These are phyloP conservation scores for Phengaris arion DNA, from an alignment of 2,888 invertebrate genomes.

Conservation along the genomic window DNA sequence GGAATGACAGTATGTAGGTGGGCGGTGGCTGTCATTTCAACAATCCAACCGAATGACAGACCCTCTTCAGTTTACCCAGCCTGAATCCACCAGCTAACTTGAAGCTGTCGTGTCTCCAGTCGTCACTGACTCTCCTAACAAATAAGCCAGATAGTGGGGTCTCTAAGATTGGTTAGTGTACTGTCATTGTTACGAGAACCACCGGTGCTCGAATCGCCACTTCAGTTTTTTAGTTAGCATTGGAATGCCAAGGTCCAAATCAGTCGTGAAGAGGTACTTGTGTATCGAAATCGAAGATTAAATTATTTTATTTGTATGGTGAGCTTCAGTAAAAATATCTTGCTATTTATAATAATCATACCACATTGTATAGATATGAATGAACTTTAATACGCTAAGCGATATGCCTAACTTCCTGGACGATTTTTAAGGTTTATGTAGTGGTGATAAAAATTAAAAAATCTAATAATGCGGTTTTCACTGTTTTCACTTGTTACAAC, in stretches of 20 bases:
- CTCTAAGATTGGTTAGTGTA: constrained; percentile 46
- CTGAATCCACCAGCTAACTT: constrained; percentile 45
- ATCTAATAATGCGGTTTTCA: too few relatives aligned
- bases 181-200: constrained; percentile 56
- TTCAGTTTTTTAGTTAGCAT: constrained; percentile 61
- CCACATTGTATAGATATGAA: not conserved
- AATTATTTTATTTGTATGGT: constrained; percentile 33
- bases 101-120: constrained; percentile 46
- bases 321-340: constrained; percentile 4
- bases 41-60: constrained; percentile 52
- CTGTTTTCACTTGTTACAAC: too few relatives aligned
- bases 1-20: constrained; percentile 48
- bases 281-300: constrained; percentile 42
- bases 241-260: constrained; percentile 62
- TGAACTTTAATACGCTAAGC: constrained; percentile 1
- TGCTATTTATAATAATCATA: constrained; percentile 21
- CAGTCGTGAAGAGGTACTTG: constrained; percentile 51
- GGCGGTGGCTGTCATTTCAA: constrained; percentile 53
- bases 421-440: too few relatives aligned
- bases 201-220: constrained; percentile 63
- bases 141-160: constrained; percentile 54
- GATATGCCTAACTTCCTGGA: too few relatives aligned
- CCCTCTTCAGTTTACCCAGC: constrained; percentile 44
- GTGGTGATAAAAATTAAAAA: too few relatives aligned
- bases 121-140: constrained; percentile 36